Evolutionary conservation across 2,888 invertebrate genomes (phyloP).

Genomic region (Drosophila ezoana): DNA sequence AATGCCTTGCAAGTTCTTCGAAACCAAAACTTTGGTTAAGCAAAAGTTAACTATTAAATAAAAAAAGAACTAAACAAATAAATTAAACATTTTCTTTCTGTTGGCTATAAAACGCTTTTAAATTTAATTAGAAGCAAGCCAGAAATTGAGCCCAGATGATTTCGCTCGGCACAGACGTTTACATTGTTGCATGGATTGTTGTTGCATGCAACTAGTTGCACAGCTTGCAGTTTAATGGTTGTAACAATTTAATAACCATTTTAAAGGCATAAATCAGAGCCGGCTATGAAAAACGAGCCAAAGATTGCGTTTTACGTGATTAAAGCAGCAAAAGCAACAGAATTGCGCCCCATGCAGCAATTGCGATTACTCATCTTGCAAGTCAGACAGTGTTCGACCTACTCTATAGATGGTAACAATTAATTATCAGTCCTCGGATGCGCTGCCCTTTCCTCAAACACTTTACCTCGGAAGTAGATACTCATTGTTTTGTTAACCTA

Average conservation of each 20-base stretch:
- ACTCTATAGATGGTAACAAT: background rate
- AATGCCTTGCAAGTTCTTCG: conserved; percentile 41
- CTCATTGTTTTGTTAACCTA: no score
- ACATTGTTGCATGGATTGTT: conserved; percentile 45
- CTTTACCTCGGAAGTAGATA: no score
- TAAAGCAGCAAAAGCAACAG: conserved; percentile 31
- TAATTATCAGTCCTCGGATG: no score
- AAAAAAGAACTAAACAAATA: conserved; percentile 20
- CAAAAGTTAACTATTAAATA: conserved; percentile 29
- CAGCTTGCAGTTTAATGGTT: conserved; percentile 48
- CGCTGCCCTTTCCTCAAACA: no score
- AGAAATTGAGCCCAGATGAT: conserved; percentile 34
- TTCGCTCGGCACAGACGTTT: conserved; percentile 7
- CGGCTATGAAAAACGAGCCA: conserved; percentile 43
- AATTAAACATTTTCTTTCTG: conserved; percentile 32
- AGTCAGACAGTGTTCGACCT: conserved; percentile 1
- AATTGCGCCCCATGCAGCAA: conserved; percentile 20
- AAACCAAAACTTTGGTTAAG: conserved; percentile 20
- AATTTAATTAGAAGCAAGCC: conserved; percentile 69
- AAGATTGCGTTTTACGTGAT: conserved; percentile 59
- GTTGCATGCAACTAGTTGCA: conserved; percentile 70
- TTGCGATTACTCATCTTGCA: conserved; percentile 48
- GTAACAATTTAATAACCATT: conserved; percentile 54
- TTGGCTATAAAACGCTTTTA: conserved; percentile 38
- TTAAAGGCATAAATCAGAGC: conserved; percentile 67